These are phyloP conservation scores for Todiramphus saurophagus DNA, from an alignment of 2,113 vertebrate species.

Conservation along the genomic window DNA sequence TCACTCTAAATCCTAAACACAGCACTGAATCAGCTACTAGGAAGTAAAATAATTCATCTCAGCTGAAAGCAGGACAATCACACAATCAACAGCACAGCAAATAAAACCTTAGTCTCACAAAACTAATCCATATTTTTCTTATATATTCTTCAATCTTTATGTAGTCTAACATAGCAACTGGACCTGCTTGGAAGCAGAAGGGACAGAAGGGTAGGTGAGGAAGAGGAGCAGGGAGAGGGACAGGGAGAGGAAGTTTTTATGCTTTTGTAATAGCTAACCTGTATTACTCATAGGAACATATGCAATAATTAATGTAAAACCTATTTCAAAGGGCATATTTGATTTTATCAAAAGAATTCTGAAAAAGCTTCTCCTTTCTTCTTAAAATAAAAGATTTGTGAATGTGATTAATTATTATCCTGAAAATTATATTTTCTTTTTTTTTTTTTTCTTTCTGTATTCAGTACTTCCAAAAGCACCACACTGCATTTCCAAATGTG, in stretches of 20 bases:
- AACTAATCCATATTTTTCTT: not conserved
- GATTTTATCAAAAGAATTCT: not conserved
- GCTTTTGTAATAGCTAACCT: not conserved
- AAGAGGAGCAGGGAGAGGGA: not conserved
- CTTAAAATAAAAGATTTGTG: not conserved
- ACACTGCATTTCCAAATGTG: not conserved
- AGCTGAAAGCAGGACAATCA: not conserved
- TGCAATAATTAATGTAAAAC: not conserved
- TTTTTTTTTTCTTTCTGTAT: not conserved
- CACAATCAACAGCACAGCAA: not conserved
- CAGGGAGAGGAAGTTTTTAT: not conserved
- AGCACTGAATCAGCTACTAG: not conserved
- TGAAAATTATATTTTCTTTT: not conserved
- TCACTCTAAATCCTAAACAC: not conserved
- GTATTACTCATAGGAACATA: not conserved
- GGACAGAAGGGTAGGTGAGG: not conserved
- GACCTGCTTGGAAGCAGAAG: not conserved
- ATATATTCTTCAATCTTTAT: not conserved
- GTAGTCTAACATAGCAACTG: not conserved
- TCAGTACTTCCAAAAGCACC: not conserved
- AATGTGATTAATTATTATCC: not conserved
- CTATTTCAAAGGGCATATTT: not conserved
- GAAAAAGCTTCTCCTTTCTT: not conserved
- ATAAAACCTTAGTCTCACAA: not conserved
- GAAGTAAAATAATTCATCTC: not conserved